These are phyloP conservation scores for Amphiprion ocellaris DNA, from an alignment of 2,113 vertebrate genomes.

Conservation along the genomic window DNA sequence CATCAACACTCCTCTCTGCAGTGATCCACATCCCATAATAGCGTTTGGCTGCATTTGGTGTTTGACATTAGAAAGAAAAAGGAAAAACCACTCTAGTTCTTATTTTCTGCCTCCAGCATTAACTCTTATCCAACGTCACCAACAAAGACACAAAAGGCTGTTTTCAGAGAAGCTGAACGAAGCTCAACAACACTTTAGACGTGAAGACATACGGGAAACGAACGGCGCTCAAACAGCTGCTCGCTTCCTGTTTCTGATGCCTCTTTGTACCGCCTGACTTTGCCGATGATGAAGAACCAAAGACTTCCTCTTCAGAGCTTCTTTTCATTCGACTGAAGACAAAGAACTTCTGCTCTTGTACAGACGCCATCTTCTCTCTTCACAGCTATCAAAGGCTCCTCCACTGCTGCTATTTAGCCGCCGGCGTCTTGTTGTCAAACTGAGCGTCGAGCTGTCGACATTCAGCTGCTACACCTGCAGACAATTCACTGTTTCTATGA, in stretches of 20 bases:
- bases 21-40: conserved; percentile 53
- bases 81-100: conserved; percentile 19
- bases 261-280: conserved; percentile 45
- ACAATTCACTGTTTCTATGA: conserved; percentile 1
- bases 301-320: conserved; percentile 43
- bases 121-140: conserved; percentile 6
- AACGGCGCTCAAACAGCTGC: conserved; percentile 56
- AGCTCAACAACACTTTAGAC: conserved; percentile 38
- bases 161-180: conserved; percentile 51
- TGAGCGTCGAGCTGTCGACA: background rate
- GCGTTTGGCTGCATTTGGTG: conserved; percentile 33
- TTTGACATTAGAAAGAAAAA: background rate
- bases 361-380: conserved; percentile 37
- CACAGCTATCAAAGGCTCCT: conserved; percentile 32
- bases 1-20: too few species aligned
- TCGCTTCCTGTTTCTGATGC: background rate
- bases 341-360: conserved; percentile 25
- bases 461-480: conserved; percentile 26
- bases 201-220: conserved; percentile 63
- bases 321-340: conserved; percentile 47
- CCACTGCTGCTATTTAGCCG: conserved; percentile 15
- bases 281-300: conserved; percentile 20
- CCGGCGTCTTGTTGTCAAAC: conserved; percentile 41
- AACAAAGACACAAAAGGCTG: conserved; percentile 50
- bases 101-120: conserved; percentile 49